Percentiles rank a stretch among this genome's conserved stretches.
Evolutionary conservation across 2,113 vertebrate species (phyloP).

Genomic region (crab-eating macaque (Macaca fascicularis)): T2T-MFA8v1.1 NC_088389.1:119936501-119937000

Average conservation of each 20-base stretch:
- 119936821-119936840: background rate
- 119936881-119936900: background rate
- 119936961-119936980: background rate
- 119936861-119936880: background rate
- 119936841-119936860: background rate
- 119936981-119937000: background rate
- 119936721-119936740: background rate
- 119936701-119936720: background rate
- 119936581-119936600: background rate
- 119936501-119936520: background rate
- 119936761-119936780: background rate
- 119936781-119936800: fast-evolving
- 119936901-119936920: background rate
- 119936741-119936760: background rate
- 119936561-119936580: background rate
- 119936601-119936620: too few relatives aligned
- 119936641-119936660: background rate
- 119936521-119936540: background rate
- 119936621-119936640: fast-evolving
- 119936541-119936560: background rate
- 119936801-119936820: background rate
- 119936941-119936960: background rate
- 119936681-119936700: background rate
- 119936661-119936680: background rate
- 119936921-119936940: background rate